These are phyloP conservation scores for Meandrina meandrites DNA, from an alignment of 92 coral and sea anemone genomes.

Conservation along the genomic window DNA sequence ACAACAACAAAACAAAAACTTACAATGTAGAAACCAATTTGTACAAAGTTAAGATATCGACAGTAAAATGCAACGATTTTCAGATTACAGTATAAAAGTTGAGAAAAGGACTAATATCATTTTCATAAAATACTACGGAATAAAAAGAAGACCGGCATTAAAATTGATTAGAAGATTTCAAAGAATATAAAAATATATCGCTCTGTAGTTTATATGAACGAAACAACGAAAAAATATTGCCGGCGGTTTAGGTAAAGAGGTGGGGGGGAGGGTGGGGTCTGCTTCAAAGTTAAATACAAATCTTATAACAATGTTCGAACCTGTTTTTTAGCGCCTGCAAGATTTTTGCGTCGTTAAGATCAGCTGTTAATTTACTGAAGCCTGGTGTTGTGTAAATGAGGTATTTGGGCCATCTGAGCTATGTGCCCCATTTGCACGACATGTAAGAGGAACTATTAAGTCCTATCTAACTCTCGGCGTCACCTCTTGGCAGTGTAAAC, in stretches of 20 bases:
- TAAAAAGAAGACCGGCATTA: not conserved
- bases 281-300: too few relatives aligned
- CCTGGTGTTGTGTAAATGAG: not conserved
- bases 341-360: not conserved
- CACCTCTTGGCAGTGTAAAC: conserved; percentile 21
- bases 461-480: not conserved
- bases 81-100: not conserved
- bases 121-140: not conserved
- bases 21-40: not conserved
- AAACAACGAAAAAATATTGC: not conserved
- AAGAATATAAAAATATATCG: not conserved
- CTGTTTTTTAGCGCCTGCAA: not conserved
- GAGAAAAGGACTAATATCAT: not conserved
- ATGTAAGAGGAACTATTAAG: not conserved
- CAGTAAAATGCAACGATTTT: not conserved
- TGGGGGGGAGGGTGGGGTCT: too few relatives aligned
- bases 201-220: not conserved
- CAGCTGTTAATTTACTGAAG: not conserved
- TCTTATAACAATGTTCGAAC: too few relatives aligned
- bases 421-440: not conserved
- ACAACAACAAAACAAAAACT: not conserved
- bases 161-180: not conserved
- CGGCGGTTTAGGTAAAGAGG: not conserved
- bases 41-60: not conserved
- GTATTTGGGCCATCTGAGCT: not conserved